Base-by-base conservation (phyloP, 2,113 vertebrate species). In the Raja brachyura region DNA sequence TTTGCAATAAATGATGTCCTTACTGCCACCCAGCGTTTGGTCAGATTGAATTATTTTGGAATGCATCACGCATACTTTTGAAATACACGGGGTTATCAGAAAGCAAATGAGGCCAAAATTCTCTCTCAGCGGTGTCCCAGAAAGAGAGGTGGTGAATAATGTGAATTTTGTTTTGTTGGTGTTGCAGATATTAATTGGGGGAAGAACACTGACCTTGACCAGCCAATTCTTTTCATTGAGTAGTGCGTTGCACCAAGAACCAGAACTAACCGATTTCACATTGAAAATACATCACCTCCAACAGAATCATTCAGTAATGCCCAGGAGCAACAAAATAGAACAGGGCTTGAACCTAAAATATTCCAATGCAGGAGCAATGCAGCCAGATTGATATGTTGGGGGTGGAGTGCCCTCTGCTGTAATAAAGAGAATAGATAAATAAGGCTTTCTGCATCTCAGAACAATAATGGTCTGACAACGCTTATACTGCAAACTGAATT, bases 401-500 rank as follows among this genome's bases (percentile, higher is more conserved):
- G 59, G 28, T 88, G 83, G 83, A 88, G 83, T 88, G 83, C 83
- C 83, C 83, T 88, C 83, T 88, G 56, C 83, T 66, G 83, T 88
- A 63, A 88, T 63, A 66, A 88, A 86, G 14, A 88, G 13, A 88
- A 88, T 16, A 28, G 16, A 16, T 88, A 66, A 88, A 63, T 66
- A 14, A 88, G 13, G 6, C 31, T 66, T 63, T n/a, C 59, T 16
- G 6, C 61, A 73, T 63, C 59, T 66, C 59, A 5, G 22, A 73
- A 20, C 28, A 16, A 86, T 31, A 63, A 86, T 86, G 25, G 9
- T 14, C 11, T 4, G 14, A 28, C 59, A 28, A 16, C 83, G 5
- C 16, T 0, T 0, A 3, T 1, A n/a, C 31, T 88, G 13, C 7
- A 18, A 61, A 28, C 16, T 88, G 28, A 88, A 66, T 31, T 63